Base-by-base conservation (phyloP, 2,888 invertebrate genomes). In the Diaprepes abbreviatus region DNA sequence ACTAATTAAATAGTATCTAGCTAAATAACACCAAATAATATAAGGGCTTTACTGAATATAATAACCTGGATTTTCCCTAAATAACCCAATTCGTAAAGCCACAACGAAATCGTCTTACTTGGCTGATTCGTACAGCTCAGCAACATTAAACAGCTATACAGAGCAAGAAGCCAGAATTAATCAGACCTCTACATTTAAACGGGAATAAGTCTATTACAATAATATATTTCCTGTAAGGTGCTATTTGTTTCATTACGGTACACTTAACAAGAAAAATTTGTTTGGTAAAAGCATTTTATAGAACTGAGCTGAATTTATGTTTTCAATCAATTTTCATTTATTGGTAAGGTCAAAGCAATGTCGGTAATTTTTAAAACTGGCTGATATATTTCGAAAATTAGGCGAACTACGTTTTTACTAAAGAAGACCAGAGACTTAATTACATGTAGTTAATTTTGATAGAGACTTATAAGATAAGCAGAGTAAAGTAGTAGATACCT, bases 181-280 rank as follows among this genome's bases (percentile, higher is more conserved):
- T 64, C 64, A 54, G 24, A 12, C 9, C 24, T 43, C 2, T 24
- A 54, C 52, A 31, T 17, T 40, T 64, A 43, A 54, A 52, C 35
- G 33, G 35, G 40, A 14, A 31, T 63, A 38, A 40, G 28, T 50
- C 17, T 63, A 52, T 63, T 55, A 31, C 64, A 40, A 36, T 64
- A 40, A 52, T 54, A 64, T 43, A 36, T 64, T 54, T 64, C 17
- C 52, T 17, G 17, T 43, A 54, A 64, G 54, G 50, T 54, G 64
- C 64, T 17, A 64, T 64, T 55, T 40, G 31, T 64, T 54, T 64
- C 31, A 64, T 54, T 54, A 64, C 43, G 64, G 54, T 64, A 38
- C 38, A 43, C 33, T 54, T 38, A 64, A 54, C 64, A 40, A 36
- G 54, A 64, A 55, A 54, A 64, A 64, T 40, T 54, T 40, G 64